A percentile compares a stretch with the other conserved stretches of the same genome.
Evolutionary conservation across 2,113 vertebrate genomes (phyloP).

Genomic region (Corvus moneduloides): DNA sequence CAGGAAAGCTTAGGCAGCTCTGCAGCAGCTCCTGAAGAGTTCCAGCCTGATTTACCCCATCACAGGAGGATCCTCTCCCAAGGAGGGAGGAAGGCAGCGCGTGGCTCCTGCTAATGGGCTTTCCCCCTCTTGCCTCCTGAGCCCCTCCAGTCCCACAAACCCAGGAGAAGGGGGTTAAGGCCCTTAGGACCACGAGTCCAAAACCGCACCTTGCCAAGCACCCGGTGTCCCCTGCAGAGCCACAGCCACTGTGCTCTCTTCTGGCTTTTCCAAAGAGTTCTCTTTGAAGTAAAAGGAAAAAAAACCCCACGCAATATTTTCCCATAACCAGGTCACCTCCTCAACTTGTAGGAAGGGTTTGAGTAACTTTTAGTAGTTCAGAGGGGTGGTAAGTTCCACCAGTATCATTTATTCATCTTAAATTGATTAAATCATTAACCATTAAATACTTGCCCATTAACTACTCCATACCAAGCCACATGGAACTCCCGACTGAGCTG

Average conservation of each 20-base stretch:
- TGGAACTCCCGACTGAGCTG: not conserved
- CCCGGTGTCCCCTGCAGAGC: rapidly evolving
- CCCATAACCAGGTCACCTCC: not conserved
- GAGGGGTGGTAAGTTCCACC: not conserved
- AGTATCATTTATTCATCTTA: not conserved
- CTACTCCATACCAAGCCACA: not conserved
- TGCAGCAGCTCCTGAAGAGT: not conserved
- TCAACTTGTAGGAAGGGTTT: not conserved
- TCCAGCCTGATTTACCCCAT: not conserved
- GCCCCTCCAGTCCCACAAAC: not conserved
- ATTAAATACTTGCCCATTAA: not conserved
- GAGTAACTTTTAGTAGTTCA: not conserved
- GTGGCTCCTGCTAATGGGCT: rapidly evolving
- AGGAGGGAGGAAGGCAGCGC: not conserved
- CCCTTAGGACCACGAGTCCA: rapidly evolving
- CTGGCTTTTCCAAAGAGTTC: rapidly evolving
- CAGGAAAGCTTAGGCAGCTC: not conserved
- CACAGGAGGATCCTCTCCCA: rapidly evolving
- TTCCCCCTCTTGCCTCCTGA: not conserved
- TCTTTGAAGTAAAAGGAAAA: not conserved
- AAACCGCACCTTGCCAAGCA: not conserved
- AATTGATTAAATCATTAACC: not conserved
- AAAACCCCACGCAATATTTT: not conserved
- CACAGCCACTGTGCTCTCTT: rapidly evolving
- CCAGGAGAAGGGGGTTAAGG: rapidly evolving